Base-by-base conservation (phyloP, 2,888 invertebrate species). In the Trichacis sp. region DNA sequence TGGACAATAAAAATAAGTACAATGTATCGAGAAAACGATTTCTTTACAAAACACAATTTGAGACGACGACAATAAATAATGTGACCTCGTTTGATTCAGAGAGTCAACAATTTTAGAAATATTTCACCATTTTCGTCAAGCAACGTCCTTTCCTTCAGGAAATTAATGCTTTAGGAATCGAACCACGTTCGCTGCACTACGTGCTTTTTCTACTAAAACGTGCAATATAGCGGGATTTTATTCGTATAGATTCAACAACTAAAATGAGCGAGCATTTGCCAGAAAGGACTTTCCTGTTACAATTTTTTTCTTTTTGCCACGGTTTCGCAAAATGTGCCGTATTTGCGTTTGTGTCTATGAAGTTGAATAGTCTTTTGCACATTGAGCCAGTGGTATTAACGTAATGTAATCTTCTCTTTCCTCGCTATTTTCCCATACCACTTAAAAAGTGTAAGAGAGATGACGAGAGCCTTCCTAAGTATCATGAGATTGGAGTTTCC, bases 181-280 rank as follows among this genome's bases (percentile, higher is more conserved):
- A 38, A 18, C 43, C 56, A 57, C 56, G 49, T 57, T 50, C 43
- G 11, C 20, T 43, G 40, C 36, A 12, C 42, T 56, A 56, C 56
- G 56, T 56, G 56, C 11, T 48, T 30, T 12, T 47, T 19, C 24
- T 43, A n/a, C n/a, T 4, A 11, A 19, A 19, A 19, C 43, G 1
- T 19, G 18, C 18, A 18, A 19, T 15, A 19, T 19, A 43, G 43
- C 9, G 3, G 4, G 19, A 43, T 43, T 43, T 43, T 4, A 15
- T 15, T 15, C 42, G 42, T 42, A 33, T 33, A 33, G 33, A 33
- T n/a, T 4, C 19, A 3, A 43, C 3, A 9, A 19, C 9, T 43
- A 12, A 19, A 14, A 18, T 43, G 14, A 43, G 19, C n/a, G 11
- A 12, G 14, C 42, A 43, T 43, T 43, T 19, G 19, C 43, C n/a